These are phyloP conservation scores for Meiosimyza decipiens DNA, from an alignment of 2,888 invertebrate species.

Conservation along the genomic window DNA sequence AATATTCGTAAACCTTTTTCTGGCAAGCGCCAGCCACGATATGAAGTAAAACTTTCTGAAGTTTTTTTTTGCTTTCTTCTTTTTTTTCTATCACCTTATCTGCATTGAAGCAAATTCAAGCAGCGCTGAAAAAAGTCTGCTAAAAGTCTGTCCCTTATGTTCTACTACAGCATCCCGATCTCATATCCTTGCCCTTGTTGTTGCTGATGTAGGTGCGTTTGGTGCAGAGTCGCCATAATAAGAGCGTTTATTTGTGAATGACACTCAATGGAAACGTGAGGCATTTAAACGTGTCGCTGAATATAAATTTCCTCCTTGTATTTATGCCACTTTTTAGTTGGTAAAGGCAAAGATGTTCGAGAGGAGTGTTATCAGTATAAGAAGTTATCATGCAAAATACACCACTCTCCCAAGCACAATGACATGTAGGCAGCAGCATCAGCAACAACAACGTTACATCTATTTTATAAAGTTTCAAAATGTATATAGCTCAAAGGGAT, in stretches of 20 bases:
- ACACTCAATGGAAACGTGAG: slow-evolving; percentile 45
- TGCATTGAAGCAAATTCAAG: slow-evolving; percentile 13
- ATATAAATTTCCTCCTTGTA: slow-evolving; percentile 31
- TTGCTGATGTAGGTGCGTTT: too few relatives aligned
- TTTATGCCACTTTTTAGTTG: not conserved
- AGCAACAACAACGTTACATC: slow-evolving; percentile 10
- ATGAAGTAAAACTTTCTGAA: not conserved
- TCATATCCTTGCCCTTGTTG: not conserved
- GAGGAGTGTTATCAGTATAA: not conserved
- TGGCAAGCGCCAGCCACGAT: not conserved
- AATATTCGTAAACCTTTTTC: too few relatives aligned
- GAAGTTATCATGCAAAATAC: not conserved
- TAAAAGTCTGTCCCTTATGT: not conserved
- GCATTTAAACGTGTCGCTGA: slow-evolving; percentile 39
- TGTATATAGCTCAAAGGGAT: slow-evolving; percentile 13
- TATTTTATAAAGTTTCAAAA: slow-evolving; percentile 27
- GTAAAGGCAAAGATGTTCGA: not conserved
- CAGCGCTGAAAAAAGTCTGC: not conserved
- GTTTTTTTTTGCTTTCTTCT: not conserved
- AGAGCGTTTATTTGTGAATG: slow-evolving; percentile 58
- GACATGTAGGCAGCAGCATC: not conserved
- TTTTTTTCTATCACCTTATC: slow-evolving; percentile 13
- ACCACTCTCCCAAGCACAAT: not conserved
- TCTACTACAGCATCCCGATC: not conserved
- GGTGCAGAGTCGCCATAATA: slow-evolving; percentile 48